These are phyloP conservation scores for Nyctalus aviator DNA, from an alignment of 2,797 vertebrate genomes.

Conservation along the genomic window DNA sequence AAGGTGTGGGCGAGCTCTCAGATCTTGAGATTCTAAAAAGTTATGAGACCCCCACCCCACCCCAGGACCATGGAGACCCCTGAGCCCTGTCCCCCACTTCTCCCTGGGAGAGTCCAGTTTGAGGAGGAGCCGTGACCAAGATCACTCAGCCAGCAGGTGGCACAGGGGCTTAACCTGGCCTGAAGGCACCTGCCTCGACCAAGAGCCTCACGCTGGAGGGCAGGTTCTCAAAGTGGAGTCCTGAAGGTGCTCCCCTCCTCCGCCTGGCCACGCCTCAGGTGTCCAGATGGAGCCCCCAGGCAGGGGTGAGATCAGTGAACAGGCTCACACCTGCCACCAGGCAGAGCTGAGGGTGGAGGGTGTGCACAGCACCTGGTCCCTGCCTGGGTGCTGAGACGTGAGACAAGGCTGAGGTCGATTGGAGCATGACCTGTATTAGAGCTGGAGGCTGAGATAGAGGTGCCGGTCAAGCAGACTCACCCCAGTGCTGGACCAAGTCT, in stretches of 20 bases:
- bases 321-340: fast-evolving
- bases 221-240: background rate
- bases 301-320: background rate
- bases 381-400: no score
- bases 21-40: background rate
- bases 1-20: fast-evolving
- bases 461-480: background rate
- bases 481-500: background rate
- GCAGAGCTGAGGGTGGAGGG: background rate
- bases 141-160: no score
- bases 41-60: background rate
- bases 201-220: fast-evolving
- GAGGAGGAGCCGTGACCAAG: background rate
- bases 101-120: background rate
- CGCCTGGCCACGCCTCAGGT: fast-evolving
- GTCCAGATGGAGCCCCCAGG: background rate
- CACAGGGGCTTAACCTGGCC: background rate
- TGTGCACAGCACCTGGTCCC: background rate
- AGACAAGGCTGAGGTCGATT: background rate
- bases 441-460: background rate
- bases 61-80: background rate
- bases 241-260: no score
- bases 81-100: background rate
- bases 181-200: no score
- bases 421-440: background rate